These are phyloP conservation scores for Tokudaia tokunoshimensis DNA, from an alignment of 2,797 vertebrate genomes.

Conservation along the genomic window DNA sequence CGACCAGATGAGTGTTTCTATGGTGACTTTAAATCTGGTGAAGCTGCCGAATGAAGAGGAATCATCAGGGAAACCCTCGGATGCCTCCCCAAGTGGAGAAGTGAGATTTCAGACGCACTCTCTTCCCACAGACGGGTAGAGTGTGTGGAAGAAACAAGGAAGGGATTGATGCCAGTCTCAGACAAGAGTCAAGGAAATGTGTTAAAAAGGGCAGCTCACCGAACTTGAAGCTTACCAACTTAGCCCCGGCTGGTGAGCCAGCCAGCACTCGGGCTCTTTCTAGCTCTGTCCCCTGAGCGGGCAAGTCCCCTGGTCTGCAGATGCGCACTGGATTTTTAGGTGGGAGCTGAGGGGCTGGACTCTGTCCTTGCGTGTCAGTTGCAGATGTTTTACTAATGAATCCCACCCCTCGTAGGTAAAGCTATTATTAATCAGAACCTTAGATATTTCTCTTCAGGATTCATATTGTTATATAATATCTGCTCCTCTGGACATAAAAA, in stretches of 20 bases:
- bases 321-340: neutral
- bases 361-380: neutral
- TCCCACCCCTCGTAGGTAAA: neutral
- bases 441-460: neutral
- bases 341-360: too few species aligned
- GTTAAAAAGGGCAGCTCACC: neutral
- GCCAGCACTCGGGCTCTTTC: neutral
- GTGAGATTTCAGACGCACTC: too few species aligned
- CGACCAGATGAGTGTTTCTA: neutral
- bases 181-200: neutral
- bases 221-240: neutral
- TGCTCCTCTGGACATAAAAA: neutral
- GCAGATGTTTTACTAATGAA: neutral
- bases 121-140: neutral
- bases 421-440: constrained; percentile 7
- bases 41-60: neutral
- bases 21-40: neutral
- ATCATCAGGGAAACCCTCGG: neutral
- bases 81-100: neutral
- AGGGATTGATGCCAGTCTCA: neutral
- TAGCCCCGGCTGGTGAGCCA: neutral
- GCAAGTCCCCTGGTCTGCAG: neutral
- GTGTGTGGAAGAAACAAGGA: neutral
- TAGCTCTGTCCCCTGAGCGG: neutral
- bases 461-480: neutral